phyloP scores from a whole-genome alignment of 2,113 vertebrate species.

The Prolemur simus region DNA sequence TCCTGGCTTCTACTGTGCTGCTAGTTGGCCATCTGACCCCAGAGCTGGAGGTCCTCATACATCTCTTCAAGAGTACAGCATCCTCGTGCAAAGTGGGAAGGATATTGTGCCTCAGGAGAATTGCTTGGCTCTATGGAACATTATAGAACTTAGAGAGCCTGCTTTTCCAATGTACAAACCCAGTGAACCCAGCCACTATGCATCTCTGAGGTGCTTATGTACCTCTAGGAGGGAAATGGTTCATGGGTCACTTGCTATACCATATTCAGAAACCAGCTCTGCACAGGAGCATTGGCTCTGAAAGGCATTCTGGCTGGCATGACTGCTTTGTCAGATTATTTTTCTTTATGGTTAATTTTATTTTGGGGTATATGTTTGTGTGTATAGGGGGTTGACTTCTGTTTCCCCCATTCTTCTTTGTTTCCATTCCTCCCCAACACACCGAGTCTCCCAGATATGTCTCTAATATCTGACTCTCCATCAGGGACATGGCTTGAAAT shows the following conservation, averaged over 20 bases:
- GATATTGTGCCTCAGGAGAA: not conserved
- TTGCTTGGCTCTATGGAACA: not conserved
- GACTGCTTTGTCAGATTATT: not conserved
- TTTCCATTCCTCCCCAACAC: not conserved
- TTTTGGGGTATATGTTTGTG: not conserved
- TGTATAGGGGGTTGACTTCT: not conserved
- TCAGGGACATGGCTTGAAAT: not conserved
- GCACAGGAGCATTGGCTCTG: not conserved
- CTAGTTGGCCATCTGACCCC: not conserved
- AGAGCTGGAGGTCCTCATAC: not conserved
- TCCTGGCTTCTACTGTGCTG: not conserved
- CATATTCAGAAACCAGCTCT: not conserved
- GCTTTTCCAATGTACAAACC: not conserved
- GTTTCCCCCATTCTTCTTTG: not conserved
- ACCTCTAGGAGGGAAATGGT: not conserved
- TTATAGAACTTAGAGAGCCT: not conserved
- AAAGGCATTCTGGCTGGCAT: not conserved
- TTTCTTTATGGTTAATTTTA: not conserved
- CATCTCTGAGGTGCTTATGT: not conserved
- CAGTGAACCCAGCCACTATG: not conserved
- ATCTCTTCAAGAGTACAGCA: not conserved
- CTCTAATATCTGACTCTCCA: not conserved
- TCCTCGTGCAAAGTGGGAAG: not conserved
- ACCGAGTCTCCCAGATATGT: not conserved
- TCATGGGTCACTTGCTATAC: not conserved